Evolutionary conservation across 2,888 invertebrate species (phyloP), one percentile per base, ranked within the genome.

Genomic region (Aspidiotus rigidus): DNA sequence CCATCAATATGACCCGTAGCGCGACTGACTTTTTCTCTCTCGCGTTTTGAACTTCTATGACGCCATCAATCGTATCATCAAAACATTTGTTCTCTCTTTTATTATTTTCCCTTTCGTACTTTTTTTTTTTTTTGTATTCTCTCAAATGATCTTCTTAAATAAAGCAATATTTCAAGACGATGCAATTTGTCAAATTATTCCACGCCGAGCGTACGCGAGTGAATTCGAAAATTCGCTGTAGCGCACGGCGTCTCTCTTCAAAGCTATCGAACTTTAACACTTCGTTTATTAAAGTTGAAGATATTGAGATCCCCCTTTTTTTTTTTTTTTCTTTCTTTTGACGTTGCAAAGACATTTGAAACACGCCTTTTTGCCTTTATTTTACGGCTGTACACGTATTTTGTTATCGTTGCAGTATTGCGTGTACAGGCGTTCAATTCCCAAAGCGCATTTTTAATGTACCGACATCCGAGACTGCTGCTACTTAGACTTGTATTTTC

Each of bases 241-340:
- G 49, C 49, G 49, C 49, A 3, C 49, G 49, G 1, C 10, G 11
- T n/a, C 49, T n/a, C 49, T 13, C 10, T 49, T 49, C 49, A n/a
- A 3, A 49, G 49, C 49, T 13, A n/a, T 49, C 49, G 49, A 49
- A 49, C n/a, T 49, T 49, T 49, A 49, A 49, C 49, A 49, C 49
- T 49, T 49, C 49, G 49, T 49, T 49, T 49, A 49, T 49, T 49
- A 49, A 49, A 49, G 49, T 49, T n/a, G 49, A 49, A n/a, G n/a
- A 49, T 49, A 49, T 49, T 49, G 49, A 49, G 49, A 49, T 49
- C 49, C 49, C 49, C 49, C 49, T 6, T 49, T 49, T 28, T 28
- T 28, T 28, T n/a, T 28, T 28, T 28, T 5, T 28, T 5, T 28
- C 28, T 28, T 28, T 49, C 49, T 11, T 49, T 49, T 49, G 49